phyloP scores from a whole-genome alignment of 2,113 vertebrate species.

The Empidonax alnorum region DNA sequence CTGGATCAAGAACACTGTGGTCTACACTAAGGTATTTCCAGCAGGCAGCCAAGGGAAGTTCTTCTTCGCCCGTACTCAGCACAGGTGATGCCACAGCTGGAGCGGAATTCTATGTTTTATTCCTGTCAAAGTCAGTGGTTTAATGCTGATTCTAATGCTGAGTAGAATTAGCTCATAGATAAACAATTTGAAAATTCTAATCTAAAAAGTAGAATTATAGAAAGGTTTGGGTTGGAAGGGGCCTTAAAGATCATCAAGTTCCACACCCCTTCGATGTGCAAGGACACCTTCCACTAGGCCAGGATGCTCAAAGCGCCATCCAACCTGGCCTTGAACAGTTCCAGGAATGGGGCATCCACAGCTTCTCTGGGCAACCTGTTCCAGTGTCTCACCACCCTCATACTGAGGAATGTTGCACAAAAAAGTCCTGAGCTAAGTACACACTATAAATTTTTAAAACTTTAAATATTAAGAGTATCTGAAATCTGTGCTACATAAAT shows the following conservation, averaged over 20 bases:
- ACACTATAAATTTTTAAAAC: neutral
- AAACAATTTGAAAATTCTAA: neutral
- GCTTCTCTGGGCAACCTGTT: neutral
- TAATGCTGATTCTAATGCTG: neutral
- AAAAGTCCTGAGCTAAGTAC: neutral
- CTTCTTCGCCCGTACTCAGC: neutral
- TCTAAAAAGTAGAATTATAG: too few species aligned
- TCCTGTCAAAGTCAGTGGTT: neutral
- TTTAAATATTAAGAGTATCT: neutral
- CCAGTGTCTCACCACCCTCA: neutral
- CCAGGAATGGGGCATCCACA: neutral
- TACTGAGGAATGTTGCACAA: neutral
- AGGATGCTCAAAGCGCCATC: neutral
- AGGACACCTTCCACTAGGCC: neutral
- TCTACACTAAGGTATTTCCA: neutral
- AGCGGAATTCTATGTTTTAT: neutral
- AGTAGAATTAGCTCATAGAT: neutral
- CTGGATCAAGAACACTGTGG: neutral
- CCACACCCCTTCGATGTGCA: neutral
- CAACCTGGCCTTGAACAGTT: neutral
- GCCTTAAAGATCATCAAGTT: neutral
- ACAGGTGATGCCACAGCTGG: rapidly evolving
- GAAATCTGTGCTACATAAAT: neutral
- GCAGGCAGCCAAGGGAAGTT: neutral
- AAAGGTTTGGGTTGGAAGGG: neutral